Evolutionary conservation across 2,113 vertebrate species (phyloP).

Genomic region (Rousettus leschenaultii): DNA sequence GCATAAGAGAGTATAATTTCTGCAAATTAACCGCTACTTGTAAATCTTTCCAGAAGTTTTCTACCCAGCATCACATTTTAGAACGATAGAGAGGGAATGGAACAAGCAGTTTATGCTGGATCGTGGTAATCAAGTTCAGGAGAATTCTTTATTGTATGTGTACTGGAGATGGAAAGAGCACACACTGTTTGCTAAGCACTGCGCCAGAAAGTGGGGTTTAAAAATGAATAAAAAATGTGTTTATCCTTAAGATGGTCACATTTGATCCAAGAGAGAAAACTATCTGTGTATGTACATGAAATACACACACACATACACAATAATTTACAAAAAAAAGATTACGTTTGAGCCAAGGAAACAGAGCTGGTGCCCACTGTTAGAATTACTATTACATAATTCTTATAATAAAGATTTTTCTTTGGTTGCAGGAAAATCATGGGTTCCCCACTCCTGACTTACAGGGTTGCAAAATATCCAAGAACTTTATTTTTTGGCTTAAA

Average conservation of each 20-base stretch:
- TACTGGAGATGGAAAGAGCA: neutral
- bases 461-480: slow-evolving; percentile 6
- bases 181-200: neutral
- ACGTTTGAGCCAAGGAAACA: neutral
- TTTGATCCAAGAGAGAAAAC: neutral
- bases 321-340: neutral
- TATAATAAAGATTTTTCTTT: neutral
- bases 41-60: neutral
- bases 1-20: neutral
- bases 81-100: neutral
- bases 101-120: neutral
- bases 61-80: neutral
- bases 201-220: neutral
- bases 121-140: neutral
- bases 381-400: neutral
- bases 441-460: slow-evolving; percentile 24
- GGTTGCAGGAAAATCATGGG: neutral
- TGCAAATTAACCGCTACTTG: neutral
- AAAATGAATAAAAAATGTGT: neutral
- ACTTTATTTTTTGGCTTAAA: neutral
- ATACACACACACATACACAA: too few relatives aligned
- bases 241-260: neutral
- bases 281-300: too few relatives aligned
- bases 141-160: neutral
- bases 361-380: neutral